Evolutionary conservation across 2,888 invertebrate genomes (phyloP), one percentile per base, ranked within the genome.

Genomic region (Leistus spinibarbis): DNA sequence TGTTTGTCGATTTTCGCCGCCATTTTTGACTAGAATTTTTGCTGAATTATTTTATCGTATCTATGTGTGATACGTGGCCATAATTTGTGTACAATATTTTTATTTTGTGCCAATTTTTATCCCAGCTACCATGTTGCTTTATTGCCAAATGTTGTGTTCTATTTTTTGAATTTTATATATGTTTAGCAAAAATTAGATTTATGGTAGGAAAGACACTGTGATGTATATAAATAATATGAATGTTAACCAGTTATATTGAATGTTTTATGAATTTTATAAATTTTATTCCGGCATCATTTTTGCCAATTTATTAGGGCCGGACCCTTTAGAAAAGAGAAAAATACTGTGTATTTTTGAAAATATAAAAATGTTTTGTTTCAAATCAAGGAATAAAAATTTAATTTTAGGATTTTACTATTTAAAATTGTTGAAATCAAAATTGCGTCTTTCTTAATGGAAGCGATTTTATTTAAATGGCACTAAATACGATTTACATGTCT

Each of bases 1-100:
- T 60, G 60, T 60, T 17, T 60, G 19, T 60, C 60, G 13, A 22
- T 22, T 3, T 60, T 19, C 20, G 60, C 22, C 3, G 60, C 60
- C 20, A 60, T 53, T 19, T 66, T 20, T 66, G 53, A 67, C 53
- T 91, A 91, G 91, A 40, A 40, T 5, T 40, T 40, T 13, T 40
- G 10, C 13, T 7, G 40, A 40, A 3, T 40, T 40, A 40, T 40
- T 40, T 40, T 40, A 5, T 40, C 13, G 40, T 40, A 40, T 40
- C 40, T 40, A 40, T 40, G n/a, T n/a, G n/a, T n/a, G 40, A 40
- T 40, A 40, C 40, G 40, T 40, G 5, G 40, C 40, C 40, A 40
- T 40, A 40, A 10, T 40, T 40, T 40, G 40, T 40, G 40, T 40
- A 40, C 40, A 40, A 40, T 10, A 2, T 40, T 10, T 40, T 24